These are phyloP conservation scores for Chiloscyllium plagiosum DNA, from an alignment of 2,113 vertebrate species.

Conservation along the genomic window DNA sequence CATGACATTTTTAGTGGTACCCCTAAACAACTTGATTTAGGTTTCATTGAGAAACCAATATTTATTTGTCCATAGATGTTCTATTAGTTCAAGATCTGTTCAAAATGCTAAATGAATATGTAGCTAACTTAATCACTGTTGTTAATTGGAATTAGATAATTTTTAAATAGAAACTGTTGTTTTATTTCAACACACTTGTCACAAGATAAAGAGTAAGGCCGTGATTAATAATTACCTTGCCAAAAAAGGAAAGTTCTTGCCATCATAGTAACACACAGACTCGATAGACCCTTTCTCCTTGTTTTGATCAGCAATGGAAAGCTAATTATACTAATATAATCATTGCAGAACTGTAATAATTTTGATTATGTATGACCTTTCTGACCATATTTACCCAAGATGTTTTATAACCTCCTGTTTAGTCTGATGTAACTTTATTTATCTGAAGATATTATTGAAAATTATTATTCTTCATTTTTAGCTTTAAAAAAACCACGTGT, in stretches of 20 bases:
- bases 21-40: background rate
- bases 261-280: background rate
- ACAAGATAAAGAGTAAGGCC: background rate
- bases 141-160: background rate
- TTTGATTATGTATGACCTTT: background rate
- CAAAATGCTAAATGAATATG: background rate
- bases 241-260: background rate
- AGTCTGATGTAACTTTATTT: background rate
- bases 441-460: background rate
- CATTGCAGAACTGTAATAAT: background rate
- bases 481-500: slow-evolving; percentile 82
- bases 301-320: background rate
- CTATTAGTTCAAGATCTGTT: background rate
- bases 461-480: slow-evolving; percentile 39
- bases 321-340: background rate
- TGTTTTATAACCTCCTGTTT: background rate
- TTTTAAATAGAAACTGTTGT: background rate
- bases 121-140: background rate
- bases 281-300: background rate
- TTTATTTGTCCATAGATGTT: background rate
- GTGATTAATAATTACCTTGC: background rate
- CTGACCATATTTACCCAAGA: background rate
- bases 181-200: background rate
- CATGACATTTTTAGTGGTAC: background rate
- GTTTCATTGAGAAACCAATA: background rate